A percentile compares a stretch with the other conserved stretches of the same genome.
Evolutionary conservation across 2,888 invertebrate genomes (phyloP).

Genomic region (Eupithecia vulgata): DNA sequence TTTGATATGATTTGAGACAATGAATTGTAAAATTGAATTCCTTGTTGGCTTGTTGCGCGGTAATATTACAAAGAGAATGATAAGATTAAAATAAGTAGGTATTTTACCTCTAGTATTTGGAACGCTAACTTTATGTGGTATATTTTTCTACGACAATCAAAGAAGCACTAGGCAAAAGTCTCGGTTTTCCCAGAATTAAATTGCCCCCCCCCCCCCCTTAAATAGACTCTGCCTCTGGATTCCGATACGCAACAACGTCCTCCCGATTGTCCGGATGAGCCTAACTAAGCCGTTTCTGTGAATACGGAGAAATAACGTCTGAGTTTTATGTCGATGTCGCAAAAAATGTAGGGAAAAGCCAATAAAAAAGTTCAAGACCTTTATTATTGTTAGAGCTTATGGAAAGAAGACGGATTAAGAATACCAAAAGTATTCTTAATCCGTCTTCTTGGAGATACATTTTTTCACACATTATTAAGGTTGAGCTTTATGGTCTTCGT

Average conservation of each 20-base stretch:
- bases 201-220: constrained; percentile 28
- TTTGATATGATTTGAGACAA: too few relatives aligned
- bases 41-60: too few relatives aligned
- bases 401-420: background rate
- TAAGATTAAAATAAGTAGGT: background rate
- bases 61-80: too few relatives aligned
- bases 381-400: background rate
- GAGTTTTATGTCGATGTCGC: constrained; percentile 11
- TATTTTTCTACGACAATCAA: background rate
- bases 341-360: background rate
- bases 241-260: constrained; percentile 49
- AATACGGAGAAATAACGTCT: constrained; percentile 12
- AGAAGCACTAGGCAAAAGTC: background rate
- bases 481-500: too few relatives aligned
- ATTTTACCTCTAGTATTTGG: background rate
- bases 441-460: too few relatives aligned
- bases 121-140: background rate
- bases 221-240: constrained; percentile 32
- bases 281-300: constrained; percentile 50
- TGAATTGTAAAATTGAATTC: too few relatives aligned
- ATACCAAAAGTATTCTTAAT: too few relatives aligned
- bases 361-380: background rate
- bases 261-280: constrained; percentile 49
- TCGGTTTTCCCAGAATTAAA: background rate
- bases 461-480: too few relatives aligned